These are phyloP conservation scores for Cephalopachus bancanus DNA, from an alignment of 2,797 vertebrate genomes.

Conservation along the genomic window DNA sequence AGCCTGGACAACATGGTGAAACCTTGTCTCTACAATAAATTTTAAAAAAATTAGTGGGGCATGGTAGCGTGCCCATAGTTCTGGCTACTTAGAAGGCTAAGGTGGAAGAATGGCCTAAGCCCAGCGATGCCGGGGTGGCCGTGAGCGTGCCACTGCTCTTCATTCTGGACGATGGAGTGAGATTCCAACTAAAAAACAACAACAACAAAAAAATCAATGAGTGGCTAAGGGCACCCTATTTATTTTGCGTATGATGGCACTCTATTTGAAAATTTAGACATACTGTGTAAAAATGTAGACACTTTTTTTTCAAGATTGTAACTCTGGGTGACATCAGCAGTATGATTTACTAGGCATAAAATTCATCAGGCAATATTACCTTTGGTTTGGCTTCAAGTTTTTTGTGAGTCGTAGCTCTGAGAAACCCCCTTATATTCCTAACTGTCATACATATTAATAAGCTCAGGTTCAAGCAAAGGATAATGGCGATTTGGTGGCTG, in stretches of 20 bases:
- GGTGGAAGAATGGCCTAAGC: no score
- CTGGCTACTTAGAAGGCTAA: no score
- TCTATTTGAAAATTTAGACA: conserved; percentile 7
- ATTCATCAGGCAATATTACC: neutral
- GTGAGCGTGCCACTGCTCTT: no score
- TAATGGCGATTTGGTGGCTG: conserved; percentile 88
- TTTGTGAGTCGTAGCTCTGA: neutral
- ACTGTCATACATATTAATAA: conserved; percentile 82
- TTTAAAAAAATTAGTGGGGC: no score
- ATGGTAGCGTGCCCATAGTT: no score
- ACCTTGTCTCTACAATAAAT: no score
- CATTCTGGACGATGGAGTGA: no score
- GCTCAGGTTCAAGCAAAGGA: conserved; percentile 85
- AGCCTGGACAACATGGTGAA: no score
- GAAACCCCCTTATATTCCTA: conserved; percentile 48
- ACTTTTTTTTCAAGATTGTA: conserved; percentile 13
- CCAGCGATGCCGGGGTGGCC: no score
- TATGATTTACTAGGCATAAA: conserved; percentile 10
- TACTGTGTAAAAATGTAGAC: conserved; percentile 18
- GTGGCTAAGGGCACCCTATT: neutral
- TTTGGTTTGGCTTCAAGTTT: conserved; percentile 50
- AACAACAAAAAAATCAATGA: neutral
- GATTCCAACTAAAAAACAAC: no score
- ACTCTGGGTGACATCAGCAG: neutral
- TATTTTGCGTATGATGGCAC: neutral